Evolutionary conservation across 2,888 invertebrate species (phyloP).

Genomic region (Leptopilina drosophilae): DNA sequence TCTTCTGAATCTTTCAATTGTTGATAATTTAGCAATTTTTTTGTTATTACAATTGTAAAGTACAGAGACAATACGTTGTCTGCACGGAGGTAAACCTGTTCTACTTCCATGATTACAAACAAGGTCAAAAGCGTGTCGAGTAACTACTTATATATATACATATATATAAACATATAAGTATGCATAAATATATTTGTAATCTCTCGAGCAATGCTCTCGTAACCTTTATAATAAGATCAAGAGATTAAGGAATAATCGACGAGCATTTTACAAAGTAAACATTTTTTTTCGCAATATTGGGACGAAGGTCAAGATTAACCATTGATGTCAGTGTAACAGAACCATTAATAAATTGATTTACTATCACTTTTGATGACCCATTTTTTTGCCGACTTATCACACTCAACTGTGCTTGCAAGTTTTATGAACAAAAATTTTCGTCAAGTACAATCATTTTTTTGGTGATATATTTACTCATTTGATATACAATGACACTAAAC

Average conservation of each 20-base stretch:
- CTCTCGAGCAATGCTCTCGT: constrained; percentile 12
- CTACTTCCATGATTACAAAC: constrained; percentile 12
- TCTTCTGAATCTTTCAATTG: neutral
- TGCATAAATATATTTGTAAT: constrained; percentile 7
- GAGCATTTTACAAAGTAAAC: neutral
- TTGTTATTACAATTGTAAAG: neutral
- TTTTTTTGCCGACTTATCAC: neutral
- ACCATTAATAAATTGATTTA: neutral
- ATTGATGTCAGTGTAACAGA: neutral
- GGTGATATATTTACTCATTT: neutral
- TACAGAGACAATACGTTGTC: neutral
- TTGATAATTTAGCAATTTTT: neutral
- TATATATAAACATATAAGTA: neutral
- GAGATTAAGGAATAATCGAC: neutral
- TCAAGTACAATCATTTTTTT: too few relatives aligned
- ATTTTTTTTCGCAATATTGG: constrained; percentile 26
- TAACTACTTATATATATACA: neutral
- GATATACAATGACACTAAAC: too few relatives aligned
- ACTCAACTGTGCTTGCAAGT: neutral
- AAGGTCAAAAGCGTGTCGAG: neutral
- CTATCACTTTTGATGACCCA: constrained; percentile 11
- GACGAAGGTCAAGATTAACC: constrained; percentile 9
- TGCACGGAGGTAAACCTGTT: constrained; percentile 17
- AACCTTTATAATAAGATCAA: constrained; percentile 14
- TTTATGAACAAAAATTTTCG: neutral